Evolutionary conservation across 2,888 invertebrate genomes (phyloP), one percentile per base, ranked within the genome.

Genomic region (Lymantria dispar): DNA sequence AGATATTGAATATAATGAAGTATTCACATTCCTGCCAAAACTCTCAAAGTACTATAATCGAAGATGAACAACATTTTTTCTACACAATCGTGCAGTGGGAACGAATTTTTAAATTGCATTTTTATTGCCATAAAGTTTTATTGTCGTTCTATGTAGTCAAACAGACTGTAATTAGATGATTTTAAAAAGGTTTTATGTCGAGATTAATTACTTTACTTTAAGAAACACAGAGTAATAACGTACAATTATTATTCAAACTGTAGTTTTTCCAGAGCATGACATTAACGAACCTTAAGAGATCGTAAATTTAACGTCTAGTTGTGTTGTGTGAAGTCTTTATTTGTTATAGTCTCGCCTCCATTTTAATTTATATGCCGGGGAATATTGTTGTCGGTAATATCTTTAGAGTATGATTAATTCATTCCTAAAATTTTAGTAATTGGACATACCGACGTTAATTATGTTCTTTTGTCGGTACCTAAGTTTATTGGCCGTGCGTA

Each of bases 351-450:
- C 46, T 55, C 56, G 58, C 46, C 29, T 52, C 22, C n/a, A 36
- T 49, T 11, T 40, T 54, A 48, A 49, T 55, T 52, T 47, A 45
- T 54, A 41, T 39, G 37, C 10, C 41, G 13, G 40, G 29, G 40
- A 42, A 52, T 42, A 52, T 48, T 51, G 43, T 58, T 47, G 49
- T 44, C 47, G 42, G 46, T 53, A 43, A 54, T 53, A 51, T 53
- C 29, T 55, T 63, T 54, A 50, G 43, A 53, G 46, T 59, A 62
- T 65, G 53, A 62, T 65, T 55, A 62, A 65, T 65, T 54, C 59
- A 45, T 49, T 47, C 45, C 45, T 50, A 52, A 43, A 59, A 55
- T 37, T 40, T 54, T 43, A 50, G 31, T 56, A 61, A 58, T 62
- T 62, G 52, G 46, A 52, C 50, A 13, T 39, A 33, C 42, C 45